Percentiles rank a stretch among this genome's conserved stretches.
These are phyloP conservation scores for Synergus laeviventris DNA, from an alignment of 2,888 invertebrate species.

Conservation along the genomic window DNA sequence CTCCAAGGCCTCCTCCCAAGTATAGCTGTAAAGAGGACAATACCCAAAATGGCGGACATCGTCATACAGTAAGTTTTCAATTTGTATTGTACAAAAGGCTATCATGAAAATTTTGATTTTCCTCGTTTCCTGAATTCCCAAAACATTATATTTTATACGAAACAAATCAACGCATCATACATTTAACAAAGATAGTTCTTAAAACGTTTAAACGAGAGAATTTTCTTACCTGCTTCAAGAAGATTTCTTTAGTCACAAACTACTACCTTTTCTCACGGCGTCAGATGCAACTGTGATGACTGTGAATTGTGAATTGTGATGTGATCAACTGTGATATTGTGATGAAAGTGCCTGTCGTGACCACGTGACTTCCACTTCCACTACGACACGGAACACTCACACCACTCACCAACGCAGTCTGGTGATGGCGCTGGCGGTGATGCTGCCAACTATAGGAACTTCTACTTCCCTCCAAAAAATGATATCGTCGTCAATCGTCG, in stretches of 20 bases:
- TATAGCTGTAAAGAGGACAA: conserved; percentile 56
- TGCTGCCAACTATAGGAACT: background rate
- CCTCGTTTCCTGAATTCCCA: background rate
- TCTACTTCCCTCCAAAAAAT: conserved; percentile 1
- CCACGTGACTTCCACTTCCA: too few species aligned
- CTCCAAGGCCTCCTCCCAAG: too few species aligned
- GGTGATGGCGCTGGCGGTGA: too few species aligned
- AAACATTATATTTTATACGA: background rate
- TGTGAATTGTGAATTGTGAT: background rate
- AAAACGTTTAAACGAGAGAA: background rate
- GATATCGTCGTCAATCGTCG: too few species aligned
- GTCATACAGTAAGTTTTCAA: conserved; percentile 46
- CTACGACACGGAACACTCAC: too few species aligned
- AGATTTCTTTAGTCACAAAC: background rate
- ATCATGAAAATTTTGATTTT: conserved; percentile 2
- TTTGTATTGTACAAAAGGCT: conserved; percentile 61
- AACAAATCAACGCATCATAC: background rate
- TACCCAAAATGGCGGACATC: conserved; percentile 72
- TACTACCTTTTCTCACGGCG: background rate
- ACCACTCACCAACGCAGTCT: too few species aligned
- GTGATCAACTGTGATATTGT: too few species aligned
- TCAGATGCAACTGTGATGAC: background rate
- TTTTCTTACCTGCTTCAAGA: conserved; percentile 20
- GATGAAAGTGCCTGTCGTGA: too few species aligned
- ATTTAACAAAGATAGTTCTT: background rate